Base-by-base conservation (phyloP, 1,140 invertebrate species). In the Leptopilina boulardi region DNA sequence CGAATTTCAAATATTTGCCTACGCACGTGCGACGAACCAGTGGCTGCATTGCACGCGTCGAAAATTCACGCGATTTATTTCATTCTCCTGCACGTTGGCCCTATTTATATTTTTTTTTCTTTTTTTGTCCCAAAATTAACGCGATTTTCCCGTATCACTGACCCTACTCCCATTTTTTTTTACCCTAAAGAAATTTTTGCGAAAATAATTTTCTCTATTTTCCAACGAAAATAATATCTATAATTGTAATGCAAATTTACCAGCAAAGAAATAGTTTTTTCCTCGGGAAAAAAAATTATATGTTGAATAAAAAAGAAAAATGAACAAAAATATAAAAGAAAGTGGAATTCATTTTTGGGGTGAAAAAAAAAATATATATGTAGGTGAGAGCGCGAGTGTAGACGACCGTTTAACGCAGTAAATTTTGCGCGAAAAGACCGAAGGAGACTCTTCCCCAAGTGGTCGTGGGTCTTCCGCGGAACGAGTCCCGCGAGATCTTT, bases 401-500 rank as follows among this genome's bases (percentile, higher is more conserved):
- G 84, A 82, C 79, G 79, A 80, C 79, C 82, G 83, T 89, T 89
- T 86, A 88, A 86, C 79, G 80, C 77, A 85, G 84, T 87, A 88
- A 89, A 90, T 88, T 89, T 86, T 77, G 81, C 86, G 83, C 79
- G 80, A 78, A 83, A 87, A 86, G 80, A 85, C 78, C 83, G 77
- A 83, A 83, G 84, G 83, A 84, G 83, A 84, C 74, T 82, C 80
- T 84, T 85, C 83, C 84, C 85, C 79, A 80, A 89, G 87, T 88
- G 79, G 85, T 84, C 82, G 83, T 85, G 85, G 82, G 75, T 89
- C 86, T 86, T 87, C 81, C 85, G 83, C 82, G 78, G 73, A 85
- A 87, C 85, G 84, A 88, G 84, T 88, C 87, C 84, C 88, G 82
- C 81, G 87, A 86, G 88, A 76, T 84, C 80, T 82, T 81, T 78